Base-by-base conservation (phyloP, 2,888 invertebrate genomes). In the Athalia cordata region DNA sequence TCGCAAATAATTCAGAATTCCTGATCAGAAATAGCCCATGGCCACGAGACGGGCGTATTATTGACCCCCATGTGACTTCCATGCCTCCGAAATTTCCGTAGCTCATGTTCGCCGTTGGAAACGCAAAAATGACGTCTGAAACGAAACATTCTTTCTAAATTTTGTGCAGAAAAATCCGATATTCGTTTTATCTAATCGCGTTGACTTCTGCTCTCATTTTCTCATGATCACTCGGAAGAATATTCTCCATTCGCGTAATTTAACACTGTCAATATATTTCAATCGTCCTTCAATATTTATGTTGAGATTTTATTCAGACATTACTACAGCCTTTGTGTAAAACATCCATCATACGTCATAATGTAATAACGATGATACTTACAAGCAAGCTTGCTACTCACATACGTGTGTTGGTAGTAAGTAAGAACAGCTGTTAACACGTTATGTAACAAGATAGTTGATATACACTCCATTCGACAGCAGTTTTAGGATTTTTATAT, bases 21-120 rank as follows among this genome's bases (percentile, higher is more conserved):
- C 52, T 29, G 59, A 72, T 72, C 47, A 72, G 57, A 72, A 29
- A 72, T 75, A 75, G 64, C 61, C 62, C 75, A 75, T 64, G 75
- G 75, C 75, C 75, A 75, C 64, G 75, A 75, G 62, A 67, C 64
- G 52, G 75, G 64, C 75, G 45, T 62, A 61, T 49, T 75, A 78
- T 80, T 77, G 75, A 66, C 50, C 75, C 68, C 82, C 86, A 86
- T 86, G 86, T 85, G 86, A 84, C 84, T 84, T 77, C 81, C 86
- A 85, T 84, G 86, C 86, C 80, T 77, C 72, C 83, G 75, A 64
- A 64, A 62, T 75, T 29, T 57, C 47, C 57, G 43, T 45, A 45
- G 59, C 45, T 59, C 72, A 43, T 72, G 47, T n/a, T 29, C 62
- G n/a, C 66, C 15, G 9, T 8, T 65, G 11, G 47, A 11, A 57